Evolutionary conservation across 2,797 vertebrate genomes (phyloP), one percentile per base, ranked within the genome.

Genomic region (Lepilemur ruficaudatus): DNA sequence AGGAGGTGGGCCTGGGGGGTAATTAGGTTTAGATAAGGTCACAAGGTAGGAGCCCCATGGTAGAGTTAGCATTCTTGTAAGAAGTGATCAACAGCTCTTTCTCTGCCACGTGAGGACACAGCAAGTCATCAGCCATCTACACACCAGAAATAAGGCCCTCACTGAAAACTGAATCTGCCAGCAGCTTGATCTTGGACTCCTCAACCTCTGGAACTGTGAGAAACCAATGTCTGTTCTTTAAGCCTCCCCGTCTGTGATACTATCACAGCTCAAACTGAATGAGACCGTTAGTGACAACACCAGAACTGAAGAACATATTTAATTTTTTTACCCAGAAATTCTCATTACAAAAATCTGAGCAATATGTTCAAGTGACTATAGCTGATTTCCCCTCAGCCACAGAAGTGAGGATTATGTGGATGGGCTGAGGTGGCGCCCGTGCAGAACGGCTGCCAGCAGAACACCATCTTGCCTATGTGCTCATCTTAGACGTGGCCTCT

Each of bases 21-120:
- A n/a, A 38, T 41, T 38, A 67, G 15, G 18, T 38, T 97, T 91
- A 72, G n/a, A 50, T 50, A 75, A 85, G 67, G 57, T 84, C 87
- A n/a, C 6, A 6, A 83, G 15, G 20, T 30, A 55, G 7, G 18
- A 46, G 35, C 20, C 13, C 17, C 5, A 18, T 9, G 35, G 75
- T 30, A 28, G 22, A 52, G 69, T 61, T 12, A 48, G 75, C 2
- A 1, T 35, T 41, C 81, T 73, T 69, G 14, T 30, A 87, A 83
- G 30, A 67, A n/a, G 63, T 65, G 48, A 35, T 32, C 63, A 76
- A 90, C 2, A 65, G 28, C 43, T 82, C 25, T 59, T 23, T 41
- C 57, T 28, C 12, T 65, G 10, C 61, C 52, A 76, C 38, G 30
- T 52, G 73, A 89, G 28, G 61, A 69, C 11, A 67, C 11, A 67